phyloP scores from a whole-genome alignment of 2,888 invertebrate species.

The Quadriops clusia region DNA sequence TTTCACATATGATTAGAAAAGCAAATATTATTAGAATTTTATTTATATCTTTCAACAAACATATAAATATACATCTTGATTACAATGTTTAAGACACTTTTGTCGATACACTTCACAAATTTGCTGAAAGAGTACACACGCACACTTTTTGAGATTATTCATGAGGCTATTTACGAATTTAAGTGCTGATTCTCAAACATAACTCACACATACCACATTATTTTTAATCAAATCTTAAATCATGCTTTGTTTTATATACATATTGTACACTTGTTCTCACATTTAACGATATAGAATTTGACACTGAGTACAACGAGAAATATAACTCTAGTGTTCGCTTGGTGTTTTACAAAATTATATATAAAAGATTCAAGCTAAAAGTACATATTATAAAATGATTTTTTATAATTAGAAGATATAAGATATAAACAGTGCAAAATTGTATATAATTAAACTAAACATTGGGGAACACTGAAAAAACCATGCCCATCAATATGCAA shows the following conservation, averaged over 20 bases:
- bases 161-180: conserved; percentile 17
- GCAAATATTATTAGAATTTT: not conserved
- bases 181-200: conserved; percentile 13
- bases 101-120: conserved; percentile 7
- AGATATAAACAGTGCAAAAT: too few species aligned
- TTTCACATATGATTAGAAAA: not conserved
- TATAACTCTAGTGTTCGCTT: conserved; percentile 25
- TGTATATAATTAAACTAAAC: too few species aligned
- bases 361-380: too few species aligned
- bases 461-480: too few species aligned
- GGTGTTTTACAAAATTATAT: conserved; percentile 17
- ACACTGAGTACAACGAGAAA: conserved; percentile 31
- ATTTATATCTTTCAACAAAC: conserved; percentile 1
- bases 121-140: too few species aligned
- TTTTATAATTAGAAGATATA: too few species aligned
- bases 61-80: too few species aligned
- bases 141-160: conserved; percentile 9
- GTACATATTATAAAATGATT: too few species aligned
- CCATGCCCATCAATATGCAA: too few species aligned
- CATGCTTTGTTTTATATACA: conserved; percentile 16
- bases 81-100: conserved; percentile 2
- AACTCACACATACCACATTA: conserved; percentile 17
- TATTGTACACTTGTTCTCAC: conserved; percentile 23
- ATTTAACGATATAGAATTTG: conserved; percentile 30
- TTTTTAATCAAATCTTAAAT: conserved; percentile 9